Base-by-base conservation (phyloP, 1,140 invertebrate genomes). In the Drosophila dunni region DNA sequence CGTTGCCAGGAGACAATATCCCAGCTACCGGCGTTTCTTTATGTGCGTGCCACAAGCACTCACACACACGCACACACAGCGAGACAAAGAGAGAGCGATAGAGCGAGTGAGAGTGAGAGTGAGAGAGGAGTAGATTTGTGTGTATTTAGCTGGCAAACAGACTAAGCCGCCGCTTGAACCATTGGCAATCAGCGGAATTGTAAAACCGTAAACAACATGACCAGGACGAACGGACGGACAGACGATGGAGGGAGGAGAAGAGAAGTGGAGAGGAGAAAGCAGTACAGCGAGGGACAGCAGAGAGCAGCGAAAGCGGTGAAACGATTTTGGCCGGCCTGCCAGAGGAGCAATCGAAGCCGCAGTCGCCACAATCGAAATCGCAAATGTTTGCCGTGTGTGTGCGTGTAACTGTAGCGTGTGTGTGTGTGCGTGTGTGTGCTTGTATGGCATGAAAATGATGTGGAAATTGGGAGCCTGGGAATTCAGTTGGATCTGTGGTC, bases 101-200 rank as follows among this genome's bases (percentile, higher is more conserved):
- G 24, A 29, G 24, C 1, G 24, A 24, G 24, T 4, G 24, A 29
- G 1, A 3, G 24, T 2, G 0, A 1, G 24, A 29, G 24, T 0
- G 24, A 29, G 24, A 29, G 24, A 29, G 24, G 1, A 29, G 34
- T 20, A 20, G 17, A 11, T 51, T 17, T 69, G 48, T 13, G 33
- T 40, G 44, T 15, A 11, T 10, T 45, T 70, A 29, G 51, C 46
- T 36, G 24, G 54, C 73, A 75, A 75, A 75, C 67, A 75, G 70
- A 70, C 67, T 67, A 79, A 60, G 75, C 67, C 51, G 13, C 29
- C 69, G 66, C 33, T 72, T 67, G 53, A 79, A 76, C 70, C 81
- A 75, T 66, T 70, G 78, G 64, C 82, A 85, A 86, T 86, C 82
- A 85, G 82, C 75, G 70, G 62, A 86, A 86, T 86, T 86, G 82